Conservation (phyloP, 2,113 vertebrate species). For the Sebastes schlegelii region DNA sequence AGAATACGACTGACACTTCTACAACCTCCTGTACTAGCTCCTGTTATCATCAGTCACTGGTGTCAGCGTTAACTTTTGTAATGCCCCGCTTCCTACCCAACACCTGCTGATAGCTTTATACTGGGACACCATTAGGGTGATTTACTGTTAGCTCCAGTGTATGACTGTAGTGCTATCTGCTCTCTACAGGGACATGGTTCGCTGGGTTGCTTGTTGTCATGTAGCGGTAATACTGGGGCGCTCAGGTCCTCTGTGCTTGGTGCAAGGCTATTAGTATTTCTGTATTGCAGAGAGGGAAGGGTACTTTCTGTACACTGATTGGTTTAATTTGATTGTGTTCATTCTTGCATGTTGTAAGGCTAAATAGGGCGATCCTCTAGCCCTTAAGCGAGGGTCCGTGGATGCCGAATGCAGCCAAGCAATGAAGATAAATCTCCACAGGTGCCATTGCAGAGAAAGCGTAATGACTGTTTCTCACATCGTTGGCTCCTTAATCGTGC, state of each 20-base stretch:
- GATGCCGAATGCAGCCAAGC: constrained; percentile 69
- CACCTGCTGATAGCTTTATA: constrained; percentile 64
- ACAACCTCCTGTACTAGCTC: background rate
- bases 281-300: constrained; percentile 33
- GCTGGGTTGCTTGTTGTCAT: constrained; percentile 59
- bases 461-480: constrained; percentile 77
- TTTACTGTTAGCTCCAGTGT: constrained; percentile 53
- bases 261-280: constrained; percentile 55
- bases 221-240: constrained; percentile 32
- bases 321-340: constrained; percentile 71
- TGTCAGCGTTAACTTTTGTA: constrained; percentile 48
- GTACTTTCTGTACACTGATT: constrained; percentile 51
- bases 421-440: constrained; percentile 76
- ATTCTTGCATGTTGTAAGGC: constrained; percentile 66
- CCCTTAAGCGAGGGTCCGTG: constrained; percentile 51
- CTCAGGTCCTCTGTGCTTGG: constrained; percentile 39
- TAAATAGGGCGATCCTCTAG: constrained; percentile 65
- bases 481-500: constrained; percentile 77
- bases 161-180: constrained; percentile 54
- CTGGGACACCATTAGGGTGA: constrained; percentile 61
- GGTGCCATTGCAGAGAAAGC: constrained; percentile 71
- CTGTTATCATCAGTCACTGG: constrained; percentile 41
- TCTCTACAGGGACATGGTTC: constrained; percentile 43
- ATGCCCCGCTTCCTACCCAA: constrained; percentile 39
- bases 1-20: background rate